Evolutionary conservation across 2,797 vertebrate genomes (phyloP).

Genomic region (Chaunax sp.): DNA sequence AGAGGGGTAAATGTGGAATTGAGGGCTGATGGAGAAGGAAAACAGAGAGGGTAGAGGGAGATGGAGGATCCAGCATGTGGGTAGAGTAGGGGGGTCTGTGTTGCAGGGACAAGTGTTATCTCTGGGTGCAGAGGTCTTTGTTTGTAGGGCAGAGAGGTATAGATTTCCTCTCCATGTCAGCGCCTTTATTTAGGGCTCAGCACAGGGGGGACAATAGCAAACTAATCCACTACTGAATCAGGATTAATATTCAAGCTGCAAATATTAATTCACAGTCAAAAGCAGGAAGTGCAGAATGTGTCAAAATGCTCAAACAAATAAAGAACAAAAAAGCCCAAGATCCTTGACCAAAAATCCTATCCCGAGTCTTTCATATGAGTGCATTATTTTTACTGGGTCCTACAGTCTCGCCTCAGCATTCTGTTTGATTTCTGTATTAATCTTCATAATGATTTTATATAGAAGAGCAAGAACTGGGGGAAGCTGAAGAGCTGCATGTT

Average conservation of each 20-base stretch:
- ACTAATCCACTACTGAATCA: slow-evolving; percentile 97
- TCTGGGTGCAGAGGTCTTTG: slow-evolving; percentile 84
- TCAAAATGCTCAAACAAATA: slow-evolving; percentile 85
- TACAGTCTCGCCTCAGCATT: slow-evolving; percentile 72
- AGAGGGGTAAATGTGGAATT: slow-evolving; percentile 43
- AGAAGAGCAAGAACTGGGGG: slow-evolving; percentile 74
- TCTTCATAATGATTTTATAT: slow-evolving; percentile 88
- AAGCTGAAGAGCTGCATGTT: slow-evolving; percentile 82
- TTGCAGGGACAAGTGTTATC: slow-evolving; percentile 84
- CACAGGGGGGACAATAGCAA: slow-evolving; percentile 84
- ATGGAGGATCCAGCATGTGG: slow-evolving; percentile 67
- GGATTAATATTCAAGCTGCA: slow-evolving; percentile 93
- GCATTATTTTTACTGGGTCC: slow-evolving; percentile 74
- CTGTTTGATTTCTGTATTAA: slow-evolving; percentile 81
- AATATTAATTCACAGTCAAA: slow-evolving; percentile 95
- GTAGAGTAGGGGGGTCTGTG: slow-evolving; percentile 70
- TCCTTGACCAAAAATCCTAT: slow-evolving; percentile 78
- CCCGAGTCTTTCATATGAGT: slow-evolving; percentile 70
- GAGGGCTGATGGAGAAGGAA: slow-evolving; percentile 52
- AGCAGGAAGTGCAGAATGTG: slow-evolving; percentile 82
- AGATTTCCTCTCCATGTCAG: slow-evolving; percentile 86
- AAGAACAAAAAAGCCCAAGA: slow-evolving; percentile 73
- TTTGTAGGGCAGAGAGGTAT: slow-evolving; percentile 82
- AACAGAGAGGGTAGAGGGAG: slow-evolving; percentile 40
- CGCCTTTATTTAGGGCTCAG: slow-evolving; percentile 83